Conservation (phyloP, 2,797 vertebrate species). For the Macroramphosus scolopax region DNA sequence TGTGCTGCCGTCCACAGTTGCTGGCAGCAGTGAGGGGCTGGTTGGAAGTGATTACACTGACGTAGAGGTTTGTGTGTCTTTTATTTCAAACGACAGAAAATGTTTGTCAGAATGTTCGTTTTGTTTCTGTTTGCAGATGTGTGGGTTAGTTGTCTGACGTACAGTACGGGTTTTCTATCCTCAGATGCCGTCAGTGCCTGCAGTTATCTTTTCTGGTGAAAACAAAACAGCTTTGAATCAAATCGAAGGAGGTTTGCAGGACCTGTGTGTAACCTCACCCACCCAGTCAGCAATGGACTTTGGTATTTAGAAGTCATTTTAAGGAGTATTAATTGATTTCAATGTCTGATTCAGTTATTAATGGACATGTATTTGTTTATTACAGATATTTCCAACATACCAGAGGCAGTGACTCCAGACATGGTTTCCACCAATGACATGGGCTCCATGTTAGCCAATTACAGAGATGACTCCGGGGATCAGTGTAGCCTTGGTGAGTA, state of each 20-base stretch:
- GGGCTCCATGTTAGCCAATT: constrained; percentile 56
- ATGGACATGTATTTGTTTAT: too few relatives aligned
- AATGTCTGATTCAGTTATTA: too few relatives aligned
- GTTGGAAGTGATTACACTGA: constrained; percentile 70
- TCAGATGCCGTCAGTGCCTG: constrained; percentile 77
- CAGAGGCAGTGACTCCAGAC: constrained; percentile 45
- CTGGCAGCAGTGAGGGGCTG: constrained; percentile 26
- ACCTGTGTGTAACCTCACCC: constrained; percentile 76
- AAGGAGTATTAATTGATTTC: too few relatives aligned
- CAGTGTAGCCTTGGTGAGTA: constrained; percentile 57
- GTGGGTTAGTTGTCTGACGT: neutral
- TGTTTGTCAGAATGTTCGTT: too few relatives aligned
- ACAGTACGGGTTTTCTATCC: constrained; percentile 12
- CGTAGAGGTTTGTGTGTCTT: constrained; percentile 50
- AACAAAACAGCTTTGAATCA: constrained; percentile 30
- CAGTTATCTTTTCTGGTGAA: constrained; percentile 52
- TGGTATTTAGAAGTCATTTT: constrained; percentile 67
- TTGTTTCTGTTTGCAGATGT: neutral
- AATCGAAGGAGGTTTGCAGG: constrained; percentile 37
- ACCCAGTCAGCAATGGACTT: constrained; percentile 83
- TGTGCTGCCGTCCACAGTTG: constrained; percentile 33
- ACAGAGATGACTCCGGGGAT: constrained; percentile 52
- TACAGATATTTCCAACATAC: constrained; percentile 53
- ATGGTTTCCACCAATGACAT: constrained; percentile 51
- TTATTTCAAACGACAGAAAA: neutral